Base-by-base conservation (phyloP, 2,888 invertebrate species). In the Empis stercorea region DNA sequence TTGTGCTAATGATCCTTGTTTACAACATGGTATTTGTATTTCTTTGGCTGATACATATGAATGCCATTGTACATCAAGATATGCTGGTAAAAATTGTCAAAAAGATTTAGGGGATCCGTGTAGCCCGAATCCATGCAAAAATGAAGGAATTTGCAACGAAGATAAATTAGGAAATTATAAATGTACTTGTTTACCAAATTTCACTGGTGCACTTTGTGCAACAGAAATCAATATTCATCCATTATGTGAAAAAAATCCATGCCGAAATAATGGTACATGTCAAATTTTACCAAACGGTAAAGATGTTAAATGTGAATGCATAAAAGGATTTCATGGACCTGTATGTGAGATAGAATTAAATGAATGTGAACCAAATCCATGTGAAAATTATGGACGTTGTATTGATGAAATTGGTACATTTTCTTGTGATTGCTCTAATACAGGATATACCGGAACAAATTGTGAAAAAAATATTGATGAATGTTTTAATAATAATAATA, bases 81-180 rank as follows among this genome's bases (percentile, higher is more conserved):
- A 87, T 70, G 79, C 84, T 47, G 91, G 92, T 55, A 84, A 84
- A 71, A 87, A 88, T 71, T 92, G 92, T 71, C 83, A 89, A 68
- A 79, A 80, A 65, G 87, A 87, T 70, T 76, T 74, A 63, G 87
- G 86, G 44, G 76, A 82, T 54, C 84, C 84, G 0, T 87, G 87
- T 62, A 67, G 69, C 46, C 78, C 76, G 42, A 71, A 67, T 51
- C 77, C 83, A 11, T 95, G 94, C 64, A 73, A 71, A 52, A 83
- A 91, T 71, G 78, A 74, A 40, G 91, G 80, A 7, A 75, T 71
- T 30, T 92, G 92, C 64, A 71, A 73, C 45, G 81, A 83, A 59
- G 80, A 81, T 61, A 67, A 72, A 20, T 72, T 73, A 39, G 84
- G 85, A 11, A 78, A 80, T 58, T 87, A 79, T 71, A 76, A 72